Evolutionary conservation across 2,797 vertebrate species (phyloP).

Genomic region (Ceryle rudis): DNA sequence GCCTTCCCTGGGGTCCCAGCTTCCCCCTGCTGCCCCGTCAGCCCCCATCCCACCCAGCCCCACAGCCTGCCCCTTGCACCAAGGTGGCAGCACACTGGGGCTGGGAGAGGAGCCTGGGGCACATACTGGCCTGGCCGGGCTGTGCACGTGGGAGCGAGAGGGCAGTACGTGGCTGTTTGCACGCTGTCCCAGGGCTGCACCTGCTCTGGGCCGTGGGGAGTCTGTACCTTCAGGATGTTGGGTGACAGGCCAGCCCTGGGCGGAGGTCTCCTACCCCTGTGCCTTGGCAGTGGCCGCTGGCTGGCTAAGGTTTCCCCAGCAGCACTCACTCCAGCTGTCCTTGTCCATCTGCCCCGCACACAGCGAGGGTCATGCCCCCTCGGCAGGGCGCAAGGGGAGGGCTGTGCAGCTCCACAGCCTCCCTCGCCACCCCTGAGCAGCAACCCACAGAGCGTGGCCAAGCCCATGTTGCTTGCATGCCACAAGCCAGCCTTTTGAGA

Average conservation of each 20-base stretch:
- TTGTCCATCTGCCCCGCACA: background rate
- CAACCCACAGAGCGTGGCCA: background rate
- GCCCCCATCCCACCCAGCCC: background rate
- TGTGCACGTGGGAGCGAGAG: rapidly evolving
- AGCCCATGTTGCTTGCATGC: rapidly evolving
- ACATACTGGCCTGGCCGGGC: background rate
- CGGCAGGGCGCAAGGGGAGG: rapidly evolving
- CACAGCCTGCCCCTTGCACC: background rate
- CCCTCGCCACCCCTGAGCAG: rapidly evolving
- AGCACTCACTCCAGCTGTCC: background rate
- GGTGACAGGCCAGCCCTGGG: background rate
- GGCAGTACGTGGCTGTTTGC: background rate
- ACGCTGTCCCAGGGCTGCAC: background rate
- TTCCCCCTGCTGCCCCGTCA: background rate
- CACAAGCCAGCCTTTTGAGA: background rate
- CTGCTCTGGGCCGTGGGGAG: background rate
- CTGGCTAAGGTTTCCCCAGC: slow-evolving; percentile 19
- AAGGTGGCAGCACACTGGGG: rapidly evolving
- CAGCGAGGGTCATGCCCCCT: rapidly evolving
- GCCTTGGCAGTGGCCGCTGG: background rate
- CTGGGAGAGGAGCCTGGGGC: background rate
- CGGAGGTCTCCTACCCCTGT: background rate
- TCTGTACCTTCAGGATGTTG: rapidly evolving
- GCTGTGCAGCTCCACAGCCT: background rate
- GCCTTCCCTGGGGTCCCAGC: rapidly evolving